phyloP scores from a whole-genome alignment of 2,113 vertebrate species.

The Serinus canaria region DNA sequence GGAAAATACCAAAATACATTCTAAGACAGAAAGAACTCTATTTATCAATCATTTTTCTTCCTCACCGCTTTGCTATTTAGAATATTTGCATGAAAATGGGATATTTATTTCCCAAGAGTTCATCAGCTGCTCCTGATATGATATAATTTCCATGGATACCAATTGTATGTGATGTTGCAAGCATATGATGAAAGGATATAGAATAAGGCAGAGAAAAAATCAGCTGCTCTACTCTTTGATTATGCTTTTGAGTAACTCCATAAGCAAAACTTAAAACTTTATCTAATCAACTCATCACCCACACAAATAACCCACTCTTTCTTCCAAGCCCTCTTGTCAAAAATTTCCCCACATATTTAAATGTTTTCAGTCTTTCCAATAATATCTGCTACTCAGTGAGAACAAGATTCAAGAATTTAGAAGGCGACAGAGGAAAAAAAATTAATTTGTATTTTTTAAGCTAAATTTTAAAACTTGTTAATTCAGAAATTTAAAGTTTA shows the following conservation, averaged over 20 bases:
- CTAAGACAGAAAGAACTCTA: constrained; percentile 26
- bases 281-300: not conserved
- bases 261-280: constrained; percentile 10
- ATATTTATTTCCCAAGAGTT: constrained; percentile 62
- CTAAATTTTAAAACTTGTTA: not conserved
- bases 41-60: constrained; percentile 55
- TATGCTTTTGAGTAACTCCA: not conserved
- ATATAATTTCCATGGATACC: constrained; percentile 62
- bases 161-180: not conserved
- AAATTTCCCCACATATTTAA: not conserved
- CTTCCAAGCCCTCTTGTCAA: not conserved
- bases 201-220: not conserved
- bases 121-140: constrained; percentile 25
- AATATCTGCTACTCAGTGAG: not conserved
- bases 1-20: constrained; percentile 33
- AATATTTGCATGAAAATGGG: constrained; percentile 62
- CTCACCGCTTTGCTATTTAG: constrained; percentile 45
- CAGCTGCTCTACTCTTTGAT: constrained; percentile 1
- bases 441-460: not conserved
- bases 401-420: not conserved
- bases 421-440: not conserved
- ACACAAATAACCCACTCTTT: not conserved
- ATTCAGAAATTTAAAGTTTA: not conserved
- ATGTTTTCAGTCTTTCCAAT: not conserved
- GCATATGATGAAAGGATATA: not conserved